Percentiles rank a stretch among this genome's conserved stretches.
Evolutionary conservation across 2,797 vertebrate species (phyloP).

Genomic region (Lithobates sylvaticus): DNA sequence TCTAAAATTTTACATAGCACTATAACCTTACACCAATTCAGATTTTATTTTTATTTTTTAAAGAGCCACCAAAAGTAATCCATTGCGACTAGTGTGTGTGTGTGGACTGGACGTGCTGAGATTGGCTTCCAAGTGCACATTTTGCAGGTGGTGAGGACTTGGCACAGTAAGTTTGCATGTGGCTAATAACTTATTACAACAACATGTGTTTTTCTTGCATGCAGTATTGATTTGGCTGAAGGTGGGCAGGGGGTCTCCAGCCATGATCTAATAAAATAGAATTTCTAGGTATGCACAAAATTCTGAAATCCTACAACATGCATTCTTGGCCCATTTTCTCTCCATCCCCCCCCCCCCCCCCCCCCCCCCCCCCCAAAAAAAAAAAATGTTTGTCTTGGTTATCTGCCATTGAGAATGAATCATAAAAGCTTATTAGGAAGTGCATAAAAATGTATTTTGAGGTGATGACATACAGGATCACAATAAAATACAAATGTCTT

Average conservation of each 20-base stretch:
- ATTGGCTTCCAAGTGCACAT: neutral
- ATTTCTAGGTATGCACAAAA: slow-evolving; percentile 46
- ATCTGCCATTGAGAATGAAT: slow-evolving; percentile 76
- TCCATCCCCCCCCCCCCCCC: slow-evolving; percentile 49
- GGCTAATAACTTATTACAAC: slow-evolving; percentile 31
- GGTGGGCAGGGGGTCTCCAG: neutral
- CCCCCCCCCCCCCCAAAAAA: no score
- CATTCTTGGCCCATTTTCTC: slow-evolving; percentile 51
- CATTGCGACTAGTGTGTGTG: neutral
- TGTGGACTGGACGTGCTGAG: neutral
- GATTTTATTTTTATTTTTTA: neutral
- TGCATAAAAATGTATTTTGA: slow-evolving; percentile 76
- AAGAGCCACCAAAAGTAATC: neutral
- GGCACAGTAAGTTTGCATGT: slow-evolving; percentile 29
- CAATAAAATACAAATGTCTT: slow-evolving; percentile 76
- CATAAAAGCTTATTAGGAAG: slow-evolving; percentile 77
- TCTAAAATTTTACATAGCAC: neutral
- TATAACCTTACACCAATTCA: neutral
- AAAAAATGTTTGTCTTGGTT: slow-evolving; percentile 76
- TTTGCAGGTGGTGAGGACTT: slow-evolving; percentile 32
- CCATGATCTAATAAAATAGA: slow-evolving; percentile 24
- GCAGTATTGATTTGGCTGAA: slow-evolving; percentile 23
- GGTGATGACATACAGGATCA: slow-evolving; percentile 74
- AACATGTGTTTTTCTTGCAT: slow-evolving; percentile 31
- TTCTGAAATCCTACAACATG: slow-evolving; percentile 15